Conservation (phyloP, 1,140 invertebrate species). For the Drosophila chauvacae region DNA sequence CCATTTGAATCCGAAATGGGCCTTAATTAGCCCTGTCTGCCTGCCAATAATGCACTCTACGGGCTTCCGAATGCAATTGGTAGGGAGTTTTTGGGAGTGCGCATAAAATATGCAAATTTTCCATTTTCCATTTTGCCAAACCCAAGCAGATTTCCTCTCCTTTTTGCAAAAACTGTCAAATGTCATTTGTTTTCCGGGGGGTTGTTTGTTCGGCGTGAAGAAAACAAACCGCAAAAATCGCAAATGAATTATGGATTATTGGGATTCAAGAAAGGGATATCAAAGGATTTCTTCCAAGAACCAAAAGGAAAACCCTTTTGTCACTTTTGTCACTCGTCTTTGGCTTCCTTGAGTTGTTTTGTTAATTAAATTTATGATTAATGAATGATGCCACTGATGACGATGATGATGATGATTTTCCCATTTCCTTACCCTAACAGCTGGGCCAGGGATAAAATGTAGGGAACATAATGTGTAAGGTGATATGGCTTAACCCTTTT, state of each 20-base stretch:
- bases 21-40: conserved; percentile 64
- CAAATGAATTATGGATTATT: conserved; percentile 64
- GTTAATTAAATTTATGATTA: conserved; percentile 84
- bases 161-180: conserved; percentile 51
- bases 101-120: conserved; percentile 74
- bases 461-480: conserved; percentile 44
- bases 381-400: conserved; percentile 55
- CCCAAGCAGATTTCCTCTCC: background rate
- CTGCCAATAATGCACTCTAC: conserved; percentile 44
- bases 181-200: conserved; percentile 44
- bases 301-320: conserved; percentile 44
- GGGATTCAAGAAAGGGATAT: conserved; percentile 16
- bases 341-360: conserved; percentile 49
- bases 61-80: conserved; percentile 23
- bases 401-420: conserved; percentile 43
- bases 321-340: conserved; percentile 49
- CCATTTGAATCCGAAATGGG: conserved; percentile 54
- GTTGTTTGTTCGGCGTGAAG: conserved; percentile 41
- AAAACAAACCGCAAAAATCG: conserved; percentile 63
- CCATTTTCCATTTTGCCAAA: conserved; percentile 4
- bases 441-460: conserved; percentile 27
- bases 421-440: conserved; percentile 70
- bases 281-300: conserved; percentile 14
- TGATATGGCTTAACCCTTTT: conserved; percentile 66
- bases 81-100: conserved; percentile 39